Base-by-base conservation (phyloP, 2,797 vertebrate genomes). In the Pachyuromys duprasi region DNA sequence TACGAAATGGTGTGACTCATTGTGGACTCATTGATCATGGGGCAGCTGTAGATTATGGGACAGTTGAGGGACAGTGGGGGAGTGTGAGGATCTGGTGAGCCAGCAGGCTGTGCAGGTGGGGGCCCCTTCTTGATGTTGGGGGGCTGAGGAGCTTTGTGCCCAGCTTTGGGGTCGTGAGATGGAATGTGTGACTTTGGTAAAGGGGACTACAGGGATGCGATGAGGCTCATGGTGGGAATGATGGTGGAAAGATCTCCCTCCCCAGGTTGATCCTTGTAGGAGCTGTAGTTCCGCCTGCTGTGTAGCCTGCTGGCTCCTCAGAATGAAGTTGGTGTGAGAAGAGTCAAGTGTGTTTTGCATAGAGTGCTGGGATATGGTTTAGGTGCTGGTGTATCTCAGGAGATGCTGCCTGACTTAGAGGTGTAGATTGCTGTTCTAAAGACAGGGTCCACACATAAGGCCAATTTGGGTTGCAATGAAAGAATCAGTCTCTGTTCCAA, bases 301-400 rank as follows among this genome's bases (percentile, higher is more conserved):
- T 70, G 33, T 9, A 45, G 7, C 36, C 11, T 0, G 4, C 42
- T 9, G 42, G 33, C 39, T 55, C 3, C 67, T n/a, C 12, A 22
- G 65, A 17, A 12, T 2, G 4, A 60, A 2, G 28, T 2, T 12
- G 8, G 36, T 2, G 0, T 5, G n/a, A 3, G 20, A 22, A 4
- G 0, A 8, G 3, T 69, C 70, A 39, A 39, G 1, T 36, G 67
- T 1, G 1, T 82, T 67, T 80, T 28, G 5, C 42, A n/a, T 0
- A 22, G 14, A 24, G 5, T 0, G 0, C 2, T 13, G 33, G 60
- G 60, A 17, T 28, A 49, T 31, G 11, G 20, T n/a, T 28, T 42
- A 22, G 49, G 62, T 12, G 49, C 24, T 20, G 4, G 6, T 5
- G 31, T 28, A 18, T 60, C 36, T 55, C 18, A 42, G 57, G 45